A percentile compares a stretch with the other conserved stretches of the same genome.
Evolutionary conservation across 37 sponge, comb jelly and placozoan genomes (phyloP).

Genomic region (Aplysina aerophoba): DNA sequence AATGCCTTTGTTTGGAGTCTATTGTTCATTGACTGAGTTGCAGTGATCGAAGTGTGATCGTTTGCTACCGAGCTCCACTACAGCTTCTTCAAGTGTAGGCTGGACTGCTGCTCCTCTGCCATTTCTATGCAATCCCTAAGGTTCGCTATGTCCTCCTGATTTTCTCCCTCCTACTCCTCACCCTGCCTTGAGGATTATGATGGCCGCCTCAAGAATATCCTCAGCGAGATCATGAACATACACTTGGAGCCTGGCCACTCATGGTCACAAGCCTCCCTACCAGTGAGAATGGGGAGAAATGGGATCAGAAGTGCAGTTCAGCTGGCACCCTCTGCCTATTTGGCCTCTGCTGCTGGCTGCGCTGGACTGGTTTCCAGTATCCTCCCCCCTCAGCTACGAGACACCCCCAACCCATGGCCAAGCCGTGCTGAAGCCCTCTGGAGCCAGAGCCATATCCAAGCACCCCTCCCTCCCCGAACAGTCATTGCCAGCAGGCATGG

Average conservation of each 20-base stretch:
- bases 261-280: conserved; percentile 53
- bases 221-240: conserved; percentile 32
- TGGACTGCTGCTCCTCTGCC: conserved; percentile 34
- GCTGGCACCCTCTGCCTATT: conserved; percentile 50
- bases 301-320: conserved; percentile 48
- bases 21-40: too few species aligned
- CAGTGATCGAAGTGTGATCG: too few species aligned
- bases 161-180: conserved; percentile 39
- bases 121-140: conserved; percentile 56
- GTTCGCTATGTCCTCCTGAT: conserved; percentile 39
- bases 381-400: conserved; percentile 22
- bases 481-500: conserved; percentile 44
- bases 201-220: conserved; percentile 17
- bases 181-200: conserved; percentile 8
- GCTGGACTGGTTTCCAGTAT: conserved; percentile 28
- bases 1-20: too few species aligned
- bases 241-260: conserved; percentile 26
- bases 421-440: not conserved
- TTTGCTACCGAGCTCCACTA: too few species aligned
- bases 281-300: conserved; percentile 38
- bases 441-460: conserved; percentile 13
- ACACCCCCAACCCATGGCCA: not conserved
- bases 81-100: conserved; percentile 18
- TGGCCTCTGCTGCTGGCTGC: conserved; percentile 48
- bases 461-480: not conserved